Base-by-base conservation (phyloP, 2,113 vertebrate species). In the Reinhardtius hippoglossoides region DNA sequence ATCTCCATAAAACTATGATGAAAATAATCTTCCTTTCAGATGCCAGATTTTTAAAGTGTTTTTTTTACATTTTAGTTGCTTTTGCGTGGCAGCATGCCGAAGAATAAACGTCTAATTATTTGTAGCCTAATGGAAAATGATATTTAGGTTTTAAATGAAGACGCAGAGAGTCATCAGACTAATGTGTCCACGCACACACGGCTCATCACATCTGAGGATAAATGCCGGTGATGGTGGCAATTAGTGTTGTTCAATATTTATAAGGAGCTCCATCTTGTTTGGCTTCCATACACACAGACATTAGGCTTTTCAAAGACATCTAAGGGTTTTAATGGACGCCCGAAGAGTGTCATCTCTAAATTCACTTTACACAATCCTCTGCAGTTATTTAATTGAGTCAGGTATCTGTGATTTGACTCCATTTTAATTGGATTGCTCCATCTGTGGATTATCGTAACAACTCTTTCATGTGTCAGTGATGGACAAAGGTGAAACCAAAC, bases 201-300 rank as follows among this genome's bases (percentile, higher is more conserved):
- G 26, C 21, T 50, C 48, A 78, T 61, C n/a, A 35, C 9, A 7
- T 69, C 21, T 31, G 55, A 72, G 4, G 60, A 50, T 56, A 35
- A 62, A 52, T 37, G 31, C 67, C 31, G 9, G 6, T 55, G 16
- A 71, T 66, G 54, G 46, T 64, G 67, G 24, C 16, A 48, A 65
- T 81, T 71, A 76, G 35, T 79, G 65, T 83, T 68, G 69, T 35
- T 74, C 13, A 27, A 66, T 64, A 10, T 77, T 85, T 44, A 54
- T 20, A 20, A 65, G 61, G 54, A 76, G 50, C 14, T 35, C 13
- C 48, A n/a, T 83, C 40, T 13, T 72, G 60, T 67, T 82, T 75
- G 56, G 37, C 4, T 44, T 67, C 71, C 37, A 56, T 61, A 44
- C 70, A 71, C 54, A 79, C 60, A 61, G n/a, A 24, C 55, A 31